A percentile compares a stretch with the other conserved stretches of the same genome.
Evolutionary conservation across 2,888 invertebrate species (phyloP).

Genomic region (Pristionchus fissidentatus): DNA sequence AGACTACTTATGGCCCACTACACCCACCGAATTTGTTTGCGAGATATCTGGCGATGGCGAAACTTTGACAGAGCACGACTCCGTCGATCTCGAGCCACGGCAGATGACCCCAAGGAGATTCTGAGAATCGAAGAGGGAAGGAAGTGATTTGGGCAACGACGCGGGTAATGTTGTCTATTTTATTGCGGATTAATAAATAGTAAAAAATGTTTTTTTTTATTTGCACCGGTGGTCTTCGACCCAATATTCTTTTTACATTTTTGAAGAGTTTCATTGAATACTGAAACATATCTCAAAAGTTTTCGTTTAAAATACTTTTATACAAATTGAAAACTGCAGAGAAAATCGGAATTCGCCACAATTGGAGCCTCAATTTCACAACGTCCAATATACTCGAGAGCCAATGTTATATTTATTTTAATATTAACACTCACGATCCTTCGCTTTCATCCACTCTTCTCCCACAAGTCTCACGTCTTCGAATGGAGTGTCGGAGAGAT

Average conservation of each 20-base stretch:
- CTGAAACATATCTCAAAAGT: too few relatives aligned
- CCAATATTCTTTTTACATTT: too few relatives aligned
- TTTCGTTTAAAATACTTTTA: too few relatives aligned
- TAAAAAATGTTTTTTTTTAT: neutral
- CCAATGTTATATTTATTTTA: too few relatives aligned
- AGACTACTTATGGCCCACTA: too few relatives aligned
- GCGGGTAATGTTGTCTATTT: too few relatives aligned
- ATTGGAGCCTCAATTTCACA: too few relatives aligned
- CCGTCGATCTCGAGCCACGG: slow-evolving; percentile 14
- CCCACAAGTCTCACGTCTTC: neutral
- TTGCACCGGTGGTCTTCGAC: neutral
- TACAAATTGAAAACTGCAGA: neutral
- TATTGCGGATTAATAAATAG: too few relatives aligned
- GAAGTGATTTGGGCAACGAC: too few relatives aligned
- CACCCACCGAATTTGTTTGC: slow-evolving; percentile 14
- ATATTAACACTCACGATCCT: slow-evolving; percentile 26
- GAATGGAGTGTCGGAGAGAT: slow-evolving; percentile 19
- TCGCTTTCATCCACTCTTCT: slow-evolving; percentile 25
- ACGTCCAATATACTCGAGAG: too few relatives aligned
- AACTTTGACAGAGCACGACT: neutral
- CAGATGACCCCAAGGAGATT: neutral
- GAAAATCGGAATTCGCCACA: too few relatives aligned
- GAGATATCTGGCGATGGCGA: slow-evolving; percentile 4
- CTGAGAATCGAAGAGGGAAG: too few relatives aligned
- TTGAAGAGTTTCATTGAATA: neutral